phyloP scores from a whole-genome alignment of 1,140 invertebrate genomes.

The Sarcophaga peregrina region DNA sequence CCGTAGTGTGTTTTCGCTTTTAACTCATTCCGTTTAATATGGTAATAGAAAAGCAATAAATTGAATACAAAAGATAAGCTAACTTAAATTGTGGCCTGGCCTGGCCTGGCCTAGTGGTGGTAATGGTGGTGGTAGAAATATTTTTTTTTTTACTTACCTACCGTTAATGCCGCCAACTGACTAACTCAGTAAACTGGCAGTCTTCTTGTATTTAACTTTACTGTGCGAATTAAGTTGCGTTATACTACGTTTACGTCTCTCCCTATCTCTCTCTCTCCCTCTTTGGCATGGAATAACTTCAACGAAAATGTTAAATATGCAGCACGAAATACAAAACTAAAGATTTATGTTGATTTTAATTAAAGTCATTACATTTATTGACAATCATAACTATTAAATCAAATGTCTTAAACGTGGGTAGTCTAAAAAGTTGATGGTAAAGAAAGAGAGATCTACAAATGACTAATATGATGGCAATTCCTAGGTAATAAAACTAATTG shows the following conservation, averaged over 20 bases:
- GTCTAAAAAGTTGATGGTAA: too few relatives aligned
- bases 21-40: not conserved
- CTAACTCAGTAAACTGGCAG: too few relatives aligned
- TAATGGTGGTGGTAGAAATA: too few relatives aligned
- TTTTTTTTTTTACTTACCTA: too few relatives aligned
- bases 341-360: constrained; percentile 25
- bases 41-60: constrained; percentile 22
- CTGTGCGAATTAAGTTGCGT: not conserved
- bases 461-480: too few relatives aligned
- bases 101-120: too few relatives aligned
- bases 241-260: not conserved
- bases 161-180: too few relatives aligned
- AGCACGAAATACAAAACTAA: not conserved
- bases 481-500: too few relatives aligned
- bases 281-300: too few relatives aligned
- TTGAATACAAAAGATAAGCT: constrained; percentile 6
- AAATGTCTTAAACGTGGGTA: not conserved
- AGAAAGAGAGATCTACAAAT: too few relatives aligned
- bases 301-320: not conserved
- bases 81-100: not conserved
- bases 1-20: not conserved
- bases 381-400: constrained; percentile 25
- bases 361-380: constrained; percentile 27
- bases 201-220: too few relatives aligned
- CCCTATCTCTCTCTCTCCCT: too few relatives aligned